Base-by-base conservation (phyloP, 2,113 vertebrate species). In the Limanda limanda region DNA sequence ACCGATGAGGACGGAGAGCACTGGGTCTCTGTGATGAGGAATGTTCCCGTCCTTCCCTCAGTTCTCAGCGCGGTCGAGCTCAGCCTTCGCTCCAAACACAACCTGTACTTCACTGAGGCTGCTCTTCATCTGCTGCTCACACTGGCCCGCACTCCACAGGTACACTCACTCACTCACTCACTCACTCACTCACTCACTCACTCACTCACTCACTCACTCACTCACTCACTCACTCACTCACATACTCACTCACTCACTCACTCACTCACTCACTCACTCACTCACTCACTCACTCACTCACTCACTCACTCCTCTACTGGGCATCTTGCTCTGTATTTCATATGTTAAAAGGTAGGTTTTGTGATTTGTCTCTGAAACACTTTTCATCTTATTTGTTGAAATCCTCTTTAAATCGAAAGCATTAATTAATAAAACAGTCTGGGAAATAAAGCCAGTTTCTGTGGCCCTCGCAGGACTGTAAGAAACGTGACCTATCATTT, bases 21-120 rank as follows among this genome's bases (percentile, higher is more conserved):
- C 20, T 98, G 97, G 97, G 91, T 97, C 3, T 95, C 95, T 3
- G 95, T 98, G 64, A 96, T 96, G 77, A 94, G 97, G 83, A 96
- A 95, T 75, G 92, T 98, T 23, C 96, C 97, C 0, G 91, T 99
- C 23, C 94, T 99, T 23, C 96, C 97, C 1, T 96, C 97, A 0
- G 94, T 99, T 25, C 95, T 98, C 60, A 95, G 94, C 2, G 94
- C 97, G 0, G 84, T 99, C 59, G 98, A 99, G 90, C 94, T 97
- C 89, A 99, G 97, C 89, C 94, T 99, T 58, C 94, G 96, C 52
- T 86, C 95, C 83, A 98, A 97, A 88, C 96, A 97, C 88, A 99
- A 99, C 90, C 95, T 99, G 12, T 97, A 97, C 85, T 99, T 98
- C 91, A 97, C 96, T 0, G 97, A 99, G 88, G 97, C 98, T 0